Evolutionary conservation across 2,888 invertebrate genomes (phyloP).

Genomic region (Gymnosoma rotundatum): DNA sequence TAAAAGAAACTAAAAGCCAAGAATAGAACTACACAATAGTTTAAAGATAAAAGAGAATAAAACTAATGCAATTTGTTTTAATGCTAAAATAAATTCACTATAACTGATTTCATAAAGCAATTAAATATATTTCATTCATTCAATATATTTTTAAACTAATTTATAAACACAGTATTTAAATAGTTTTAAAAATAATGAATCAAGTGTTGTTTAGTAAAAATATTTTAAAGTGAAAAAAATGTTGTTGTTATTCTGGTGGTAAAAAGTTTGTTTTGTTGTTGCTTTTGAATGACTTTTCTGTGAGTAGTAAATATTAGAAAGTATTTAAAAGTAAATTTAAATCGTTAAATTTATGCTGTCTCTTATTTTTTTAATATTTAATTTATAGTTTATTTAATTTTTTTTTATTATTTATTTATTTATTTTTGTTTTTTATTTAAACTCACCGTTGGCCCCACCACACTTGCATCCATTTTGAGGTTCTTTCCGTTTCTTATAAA

Average conservation of each 20-base stretch:
- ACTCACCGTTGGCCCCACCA: constrained; percentile 82
- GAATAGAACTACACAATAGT: too few species aligned
- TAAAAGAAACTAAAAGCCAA: too few species aligned
- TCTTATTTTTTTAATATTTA: neutral
- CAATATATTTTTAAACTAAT: constrained; percentile 15
- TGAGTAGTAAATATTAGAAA: constrained; percentile 27
- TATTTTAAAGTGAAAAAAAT: neutral
- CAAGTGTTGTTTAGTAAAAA: neutral
- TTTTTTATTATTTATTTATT: neutral
- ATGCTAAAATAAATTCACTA: neutral
- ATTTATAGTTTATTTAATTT: constrained; percentile 5
- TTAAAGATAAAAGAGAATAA: neutral
- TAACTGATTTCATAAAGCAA: neutral
- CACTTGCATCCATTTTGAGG: constrained; percentile 80
- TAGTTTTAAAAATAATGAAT: too few species aligned
- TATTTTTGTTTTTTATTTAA: constrained; percentile 58
- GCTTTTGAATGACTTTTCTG: constrained; percentile 36
- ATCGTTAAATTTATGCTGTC: constrained; percentile 36
- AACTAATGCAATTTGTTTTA: neutral
- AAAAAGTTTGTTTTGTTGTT: constrained; percentile 47
- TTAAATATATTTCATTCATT: neutral
- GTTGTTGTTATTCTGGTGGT: constrained; percentile 43
- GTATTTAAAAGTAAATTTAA: constrained; percentile 45
- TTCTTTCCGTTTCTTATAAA: constrained; percentile 77
- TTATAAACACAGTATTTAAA: constrained; percentile 5